These are phyloP conservation scores for Anneissia japonica DNA, from an alignment of 35 echinoderm and acorn worm genomes.

Conservation along the genomic window DNA sequence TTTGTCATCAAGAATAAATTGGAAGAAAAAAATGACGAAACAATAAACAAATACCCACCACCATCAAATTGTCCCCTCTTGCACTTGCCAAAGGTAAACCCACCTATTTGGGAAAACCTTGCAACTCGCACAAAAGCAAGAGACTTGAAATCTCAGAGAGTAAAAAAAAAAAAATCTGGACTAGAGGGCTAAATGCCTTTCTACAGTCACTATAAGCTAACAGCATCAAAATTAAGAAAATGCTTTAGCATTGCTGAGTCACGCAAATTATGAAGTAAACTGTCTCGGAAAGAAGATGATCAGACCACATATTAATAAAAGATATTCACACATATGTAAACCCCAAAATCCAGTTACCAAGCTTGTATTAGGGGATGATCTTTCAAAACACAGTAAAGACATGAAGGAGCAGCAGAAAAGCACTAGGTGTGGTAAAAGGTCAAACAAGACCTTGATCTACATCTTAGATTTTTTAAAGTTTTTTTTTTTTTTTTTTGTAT, in stretches of 20 bases:
- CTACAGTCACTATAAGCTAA: background rate
- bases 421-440: background rate
- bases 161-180: background rate
- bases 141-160: slow-evolving; percentile 1
- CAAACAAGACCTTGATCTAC: no score
- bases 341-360: background rate
- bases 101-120: slow-evolving; percentile 23
- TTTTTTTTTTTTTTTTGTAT: no score
- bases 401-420: slow-evolving; percentile 13
- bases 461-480: no score
- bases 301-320: slow-evolving; percentile 31
- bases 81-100: slow-evolving; percentile 25
- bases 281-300: slow-evolving; percentile 11
- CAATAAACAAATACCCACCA: slow-evolving; percentile 4
- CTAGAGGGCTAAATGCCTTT: no score
- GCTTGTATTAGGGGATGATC: slow-evolving; percentile 19
- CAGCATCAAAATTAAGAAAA: background rate
- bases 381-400: slow-evolving; percentile 24
- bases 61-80: slow-evolving; percentile 20
- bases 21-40: slow-evolving; percentile 8
- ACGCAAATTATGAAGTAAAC: no score
- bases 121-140: background rate
- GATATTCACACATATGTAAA: slow-evolving; percentile 14
- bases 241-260: background rate
- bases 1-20: slow-evolving; percentile 16